Evolutionary conservation across 92 coral and sea anemone species (phyloP).

Genomic region (Actinostola sp.): DNA sequence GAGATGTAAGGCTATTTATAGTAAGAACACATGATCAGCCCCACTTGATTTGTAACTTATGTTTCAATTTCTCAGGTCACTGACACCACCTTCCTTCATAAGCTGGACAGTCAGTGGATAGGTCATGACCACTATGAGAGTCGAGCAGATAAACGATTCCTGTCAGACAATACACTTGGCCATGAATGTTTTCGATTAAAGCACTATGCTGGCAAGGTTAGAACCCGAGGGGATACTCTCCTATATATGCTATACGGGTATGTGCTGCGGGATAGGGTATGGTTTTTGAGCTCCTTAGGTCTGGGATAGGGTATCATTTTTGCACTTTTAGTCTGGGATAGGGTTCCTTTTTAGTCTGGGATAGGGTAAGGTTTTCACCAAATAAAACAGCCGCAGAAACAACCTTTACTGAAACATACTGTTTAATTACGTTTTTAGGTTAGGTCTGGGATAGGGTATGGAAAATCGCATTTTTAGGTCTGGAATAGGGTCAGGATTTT

Average conservation of each 20-base stretch:
- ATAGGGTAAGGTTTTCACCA: neutral
- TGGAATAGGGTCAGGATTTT: no score
- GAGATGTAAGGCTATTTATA: constrained; percentile 97
- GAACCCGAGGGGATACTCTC: neutral
- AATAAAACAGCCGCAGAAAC: no score
- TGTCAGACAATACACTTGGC: constrained; percentile 68
- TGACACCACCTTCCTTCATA: constrained; percentile 80
- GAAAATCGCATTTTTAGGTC: no score
- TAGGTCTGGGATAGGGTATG: no score
- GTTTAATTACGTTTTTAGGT: no score
- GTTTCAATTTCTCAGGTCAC: constrained; percentile 60
- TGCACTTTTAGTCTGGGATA: no score
- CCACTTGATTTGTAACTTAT: neutral
- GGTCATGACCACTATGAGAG: constrained; percentile 93
- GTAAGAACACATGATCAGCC: neutral
- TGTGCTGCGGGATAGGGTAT: no score
- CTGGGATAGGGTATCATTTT: no score
- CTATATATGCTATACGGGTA: no score
- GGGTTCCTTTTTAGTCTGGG: neutral
- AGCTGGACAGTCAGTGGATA: constrained; percentile 78
- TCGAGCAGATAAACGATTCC: constrained; percentile 74
- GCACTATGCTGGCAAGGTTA: constrained; percentile 98
- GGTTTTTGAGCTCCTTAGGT: no score
- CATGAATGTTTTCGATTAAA: constrained; percentile 85
- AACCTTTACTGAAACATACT: no score